Base-by-base conservation (phyloP, 2,797 vertebrate species). In the Varecia variegata region DNA sequence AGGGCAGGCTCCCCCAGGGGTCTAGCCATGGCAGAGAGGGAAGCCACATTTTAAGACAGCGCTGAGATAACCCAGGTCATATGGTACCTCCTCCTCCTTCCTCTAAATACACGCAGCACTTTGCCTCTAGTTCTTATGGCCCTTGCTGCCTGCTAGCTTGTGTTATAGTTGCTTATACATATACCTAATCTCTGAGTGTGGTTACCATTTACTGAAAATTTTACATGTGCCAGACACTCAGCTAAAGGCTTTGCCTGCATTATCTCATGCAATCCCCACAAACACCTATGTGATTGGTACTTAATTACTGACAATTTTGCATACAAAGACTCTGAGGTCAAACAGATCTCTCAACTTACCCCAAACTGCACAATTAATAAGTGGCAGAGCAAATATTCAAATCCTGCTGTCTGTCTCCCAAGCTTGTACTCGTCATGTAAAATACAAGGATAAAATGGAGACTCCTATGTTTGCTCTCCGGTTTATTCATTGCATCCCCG, bases 191-290 rank as follows among this genome's bases (percentile, higher is more conserved):
- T 62, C 67, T 85, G 67, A 96, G 23, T n/a, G 25, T 40, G 27
- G 25, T 81, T 93, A 68, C 43, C n/a, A 67, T 81, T 96, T 83
- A 70, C n/a, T 94, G 27, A 93, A 85, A 62, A 92, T 25, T 15
- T 79, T 47, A 23, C 60, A 83, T 30, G 15, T 40, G 5, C 30
- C 47, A 91, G 30, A 58, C 54, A 73, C 18, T 77, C 47, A 82
- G 21, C 82, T 79, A 76, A 54, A 52, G 77, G 35, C 30, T 76
- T 88, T 93, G 85, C 50, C 74, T 52, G 58, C 6, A 81, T 93
- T 86, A 43, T 38, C 43, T 74, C 54, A 60, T 73, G 77, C 92
- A 80, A 71, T 84, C 18, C 21, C 40, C 32, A 71, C 35, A 73
- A 91, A 88, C 9, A 32, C 2, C 40, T 77, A 7, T 20, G 7